Evolutionary conservation across 2,113 vertebrate species (phyloP).

Genomic region (Pithys albifrons): DNA sequence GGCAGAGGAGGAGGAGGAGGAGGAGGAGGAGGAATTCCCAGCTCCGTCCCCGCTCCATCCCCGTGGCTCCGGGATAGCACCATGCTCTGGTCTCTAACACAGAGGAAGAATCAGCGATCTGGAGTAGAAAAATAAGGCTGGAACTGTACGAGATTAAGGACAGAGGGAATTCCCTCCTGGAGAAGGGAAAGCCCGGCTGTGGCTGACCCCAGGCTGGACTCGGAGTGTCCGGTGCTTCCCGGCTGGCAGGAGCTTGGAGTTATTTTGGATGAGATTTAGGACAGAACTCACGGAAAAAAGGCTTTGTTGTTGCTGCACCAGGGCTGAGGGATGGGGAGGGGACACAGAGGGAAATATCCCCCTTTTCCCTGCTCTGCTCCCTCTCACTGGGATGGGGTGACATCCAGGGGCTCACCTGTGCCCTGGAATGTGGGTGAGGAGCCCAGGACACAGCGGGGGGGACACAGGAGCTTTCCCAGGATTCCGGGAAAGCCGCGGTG

Average conservation of each 20-base stretch:
- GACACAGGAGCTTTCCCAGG: neutral
- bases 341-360: neutral
- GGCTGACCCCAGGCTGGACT: neutral
- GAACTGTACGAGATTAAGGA: conserved; percentile 2
- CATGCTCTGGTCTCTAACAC: conserved; percentile 53
- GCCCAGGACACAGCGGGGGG: fast-evolving
- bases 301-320: neutral
- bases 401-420: neutral
- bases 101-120: conserved; percentile 61
- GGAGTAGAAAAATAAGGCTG: conserved; percentile 69
- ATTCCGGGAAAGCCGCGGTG: neutral
- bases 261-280: neutral
- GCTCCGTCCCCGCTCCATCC: neutral
- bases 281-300: neutral
- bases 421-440: neutral
- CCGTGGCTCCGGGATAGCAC: conserved; percentile 33
- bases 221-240: neutral
- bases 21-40: neutral
- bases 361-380: neutral
- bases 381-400: fast-evolving
- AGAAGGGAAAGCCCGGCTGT: neutral
- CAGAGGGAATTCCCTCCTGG: neutral
- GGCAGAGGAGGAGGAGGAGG: neutral
- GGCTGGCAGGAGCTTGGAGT: neutral
- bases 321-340: neutral